phyloP scores from a whole-genome alignment of 2,888 invertebrate genomes.

The Tupiocoris notatus region DNA sequence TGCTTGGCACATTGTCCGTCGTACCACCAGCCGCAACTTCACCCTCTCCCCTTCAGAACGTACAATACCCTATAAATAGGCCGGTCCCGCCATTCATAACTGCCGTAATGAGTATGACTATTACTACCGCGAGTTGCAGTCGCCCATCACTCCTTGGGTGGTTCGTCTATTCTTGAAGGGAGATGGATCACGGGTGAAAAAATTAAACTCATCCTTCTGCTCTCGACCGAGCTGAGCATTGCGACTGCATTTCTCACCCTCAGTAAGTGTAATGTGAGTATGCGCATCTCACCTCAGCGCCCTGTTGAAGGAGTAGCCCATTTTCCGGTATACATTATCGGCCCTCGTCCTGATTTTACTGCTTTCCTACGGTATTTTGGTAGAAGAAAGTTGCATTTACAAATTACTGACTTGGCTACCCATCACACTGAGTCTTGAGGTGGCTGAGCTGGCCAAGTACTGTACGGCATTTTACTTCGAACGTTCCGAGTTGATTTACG shows the following conservation, averaged over 20 bases:
- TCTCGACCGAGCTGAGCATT: background rate
- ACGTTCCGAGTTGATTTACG: too few species aligned
- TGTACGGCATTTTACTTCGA: too few species aligned
- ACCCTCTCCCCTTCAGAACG: background rate
- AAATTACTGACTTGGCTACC: too few species aligned
- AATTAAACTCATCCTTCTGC: background rate
- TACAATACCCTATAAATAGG: background rate
- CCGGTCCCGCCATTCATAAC: background rate
- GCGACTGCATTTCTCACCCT: background rate
- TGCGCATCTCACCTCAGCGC: background rate
- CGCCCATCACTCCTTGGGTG: background rate
- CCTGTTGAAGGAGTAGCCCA: too few species aligned
- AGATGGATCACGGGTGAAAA: background rate
- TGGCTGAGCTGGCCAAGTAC: too few species aligned
- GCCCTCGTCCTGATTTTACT: too few species aligned
- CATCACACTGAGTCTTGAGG: too few species aligned
- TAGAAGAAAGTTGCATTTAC: too few species aligned
- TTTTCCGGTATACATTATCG: too few species aligned
- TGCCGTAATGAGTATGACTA: background rate
- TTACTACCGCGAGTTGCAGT: background rate
- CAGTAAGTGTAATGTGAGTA: background rate
- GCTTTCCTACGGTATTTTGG: too few species aligned
- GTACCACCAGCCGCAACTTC: background rate
- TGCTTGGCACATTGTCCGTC: background rate
- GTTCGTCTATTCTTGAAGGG: background rate